phyloP scores from a whole-genome alignment of 2,113 vertebrate genomes.

The Xenopus tropicalis region DNA sequence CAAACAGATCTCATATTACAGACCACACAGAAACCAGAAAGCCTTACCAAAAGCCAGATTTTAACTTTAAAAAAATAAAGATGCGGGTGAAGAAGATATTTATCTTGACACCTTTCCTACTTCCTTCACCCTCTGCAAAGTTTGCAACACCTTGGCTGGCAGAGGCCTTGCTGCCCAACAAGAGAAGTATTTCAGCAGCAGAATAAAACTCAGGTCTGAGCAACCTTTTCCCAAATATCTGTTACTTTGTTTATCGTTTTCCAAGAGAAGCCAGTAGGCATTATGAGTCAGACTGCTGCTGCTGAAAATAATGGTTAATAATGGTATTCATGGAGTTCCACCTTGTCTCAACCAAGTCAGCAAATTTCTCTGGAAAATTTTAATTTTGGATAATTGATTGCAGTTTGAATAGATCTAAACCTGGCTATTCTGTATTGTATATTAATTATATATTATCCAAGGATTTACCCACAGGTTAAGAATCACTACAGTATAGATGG shows the following conservation, averaged over 20 bases:
- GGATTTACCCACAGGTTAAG: too few species aligned
- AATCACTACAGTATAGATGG: too few species aligned
- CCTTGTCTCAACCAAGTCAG: too few species aligned
- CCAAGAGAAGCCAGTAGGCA: neutral
- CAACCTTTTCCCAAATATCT: neutral
- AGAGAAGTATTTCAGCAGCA: neutral
- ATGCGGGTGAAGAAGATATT: conserved; percentile 36
- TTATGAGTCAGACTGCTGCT: neutral
- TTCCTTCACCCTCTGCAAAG: conserved; percentile 38
- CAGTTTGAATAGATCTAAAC: too few species aligned
- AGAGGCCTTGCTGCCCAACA: neutral
- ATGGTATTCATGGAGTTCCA: too few species aligned
- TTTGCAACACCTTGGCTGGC: conserved; percentile 28
- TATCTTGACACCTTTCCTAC: conserved; percentile 38
- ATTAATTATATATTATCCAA: too few species aligned
- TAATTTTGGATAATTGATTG: too few species aligned
- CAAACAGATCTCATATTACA: conserved; percentile 44
- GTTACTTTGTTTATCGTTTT: neutral
- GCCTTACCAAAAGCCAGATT: conserved; percentile 16
- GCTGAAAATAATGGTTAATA: neutral
- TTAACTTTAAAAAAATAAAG: conserved; percentile 18
- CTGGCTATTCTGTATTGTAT: too few species aligned
- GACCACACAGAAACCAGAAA: conserved; percentile 42
- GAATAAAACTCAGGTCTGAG: neutral
- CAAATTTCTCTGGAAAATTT: too few species aligned